Conservation (phyloP, 2,113 vertebrate genomes). For the Coptodon rendalli region DNA sequence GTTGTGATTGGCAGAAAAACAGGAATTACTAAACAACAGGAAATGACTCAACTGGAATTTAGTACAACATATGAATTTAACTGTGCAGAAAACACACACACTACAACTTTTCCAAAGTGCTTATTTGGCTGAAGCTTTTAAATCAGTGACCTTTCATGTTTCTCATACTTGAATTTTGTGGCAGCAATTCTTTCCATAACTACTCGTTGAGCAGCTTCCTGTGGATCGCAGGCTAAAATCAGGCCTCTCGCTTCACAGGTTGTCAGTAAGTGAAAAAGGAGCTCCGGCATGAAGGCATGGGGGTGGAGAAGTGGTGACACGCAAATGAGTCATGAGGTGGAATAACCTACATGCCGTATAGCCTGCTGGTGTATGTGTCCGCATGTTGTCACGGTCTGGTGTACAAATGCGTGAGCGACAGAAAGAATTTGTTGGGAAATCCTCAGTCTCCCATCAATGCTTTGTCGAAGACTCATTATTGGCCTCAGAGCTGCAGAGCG, state of each 20-base stretch:
- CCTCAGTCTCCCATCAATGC: not conserved
- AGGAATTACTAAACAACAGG: not conserved
- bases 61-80: not conserved
- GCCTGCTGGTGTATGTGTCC: not conserved
- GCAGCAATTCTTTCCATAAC: not conserved
- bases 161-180: not conserved
- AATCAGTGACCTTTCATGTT: not conserved
- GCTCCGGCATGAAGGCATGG: not conserved
- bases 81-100: not conserved
- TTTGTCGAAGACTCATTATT: conserved; percentile 1
- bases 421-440: not conserved
- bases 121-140: not conserved
- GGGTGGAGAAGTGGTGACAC: not conserved
- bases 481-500: not conserved
- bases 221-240: not conserved
- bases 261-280: conserved; percentile 10
- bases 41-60: not conserved
- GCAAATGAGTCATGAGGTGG: conserved; percentile 25
- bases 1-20: not conserved
- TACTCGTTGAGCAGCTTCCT: not conserved
- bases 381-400: not conserved
- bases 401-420: not conserved
- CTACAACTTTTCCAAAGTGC: not conserved
- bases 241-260: not conserved
- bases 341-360: not conserved